Base-by-base conservation (phyloP, 2,797 vertebrate genomes). In the Malurus leucopterus region DNA sequence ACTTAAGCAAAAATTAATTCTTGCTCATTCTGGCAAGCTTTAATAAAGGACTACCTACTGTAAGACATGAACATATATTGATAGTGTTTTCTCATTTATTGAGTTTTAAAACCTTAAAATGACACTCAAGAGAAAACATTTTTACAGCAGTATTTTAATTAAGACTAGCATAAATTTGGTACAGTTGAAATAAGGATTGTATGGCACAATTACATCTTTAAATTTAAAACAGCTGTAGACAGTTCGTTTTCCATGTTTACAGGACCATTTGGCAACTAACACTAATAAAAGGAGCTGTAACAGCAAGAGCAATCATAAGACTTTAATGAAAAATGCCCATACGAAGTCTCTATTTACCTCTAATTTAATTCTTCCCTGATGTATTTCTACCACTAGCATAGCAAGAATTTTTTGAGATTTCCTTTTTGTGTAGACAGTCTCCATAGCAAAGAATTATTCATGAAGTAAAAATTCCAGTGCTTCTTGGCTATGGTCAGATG, bases 401-500 rank as follows among this genome's bases (percentile, higher is more conserved):
- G 36, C 29, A 84, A 93, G 95, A 91, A 94, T 94, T 96, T 97
- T 75, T 96, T 61, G 94, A 96, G 93, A 97, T 96, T 96, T 97
- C 92, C 46, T 67, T 96, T 98, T 95, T 95, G 96, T 96, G 97
- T 96, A 96, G 97, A 97, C 96, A 97, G 96, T 81, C 69, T 92
- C 96, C 96, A 97, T 78, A 97, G 95, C 64, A 95, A 97, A 97
- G 94, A 96, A 97, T 96, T 96, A 96, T 89, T 88, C 79, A 95
- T 44, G 27, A 95, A 95, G 62, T 95, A 96, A 98, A 96, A 96
- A 97, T 91, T 96, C 87, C 72, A 96, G 87, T 71, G 81, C 93
- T 96, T 88, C 88, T 93, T 94, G 80, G 73, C 85, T 91, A 93
- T 32, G 75, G 73, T 87, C 87, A 86, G n/a, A 57, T n/a, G 14